A percentile compares a stretch with the other conserved stretches of the same genome.
These are phyloP conservation scores for Drosophila histrio DNA, from an alignment of 2,888 invertebrate genomes.

Conservation along the genomic window DNA sequence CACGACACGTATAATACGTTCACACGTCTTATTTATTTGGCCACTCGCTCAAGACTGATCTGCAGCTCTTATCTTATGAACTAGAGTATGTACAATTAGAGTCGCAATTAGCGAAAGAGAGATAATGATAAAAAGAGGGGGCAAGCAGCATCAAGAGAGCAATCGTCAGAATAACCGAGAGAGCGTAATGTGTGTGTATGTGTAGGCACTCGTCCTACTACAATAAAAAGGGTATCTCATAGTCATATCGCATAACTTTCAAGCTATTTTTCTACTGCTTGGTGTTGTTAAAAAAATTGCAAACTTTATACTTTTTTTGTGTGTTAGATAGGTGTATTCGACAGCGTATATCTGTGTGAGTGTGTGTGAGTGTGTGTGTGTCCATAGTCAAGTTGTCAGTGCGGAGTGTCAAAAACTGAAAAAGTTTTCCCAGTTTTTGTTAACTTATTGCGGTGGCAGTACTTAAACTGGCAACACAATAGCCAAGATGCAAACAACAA, in stretches of 20 bases:
- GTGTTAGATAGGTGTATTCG: slow-evolving; percentile 25
- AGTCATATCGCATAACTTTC: background rate
- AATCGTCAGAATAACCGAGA: too few species aligned
- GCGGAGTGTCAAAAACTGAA: slow-evolving; percentile 30
- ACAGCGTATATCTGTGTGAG: background rate
- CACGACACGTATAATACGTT: too few species aligned
- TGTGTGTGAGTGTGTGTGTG: background rate
- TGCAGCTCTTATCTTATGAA: too few species aligned
- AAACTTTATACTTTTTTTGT: slow-evolving; percentile 47
- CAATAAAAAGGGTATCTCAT: slow-evolving; percentile 4
- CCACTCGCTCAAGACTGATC: too few species aligned
- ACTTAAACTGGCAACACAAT: slow-evolving; percentile 7
- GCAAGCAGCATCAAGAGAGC: too few species aligned
- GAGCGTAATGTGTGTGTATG: too few species aligned
- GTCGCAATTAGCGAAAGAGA: too few species aligned
- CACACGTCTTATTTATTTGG: too few species aligned
- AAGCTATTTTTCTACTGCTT: slow-evolving; percentile 9
- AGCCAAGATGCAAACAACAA: slow-evolving; percentile 10
- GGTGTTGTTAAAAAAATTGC: slow-evolving; percentile 53
- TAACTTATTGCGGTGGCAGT: slow-evolving; percentile 27
- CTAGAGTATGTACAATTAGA: too few species aligned
- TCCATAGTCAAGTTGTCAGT: slow-evolving; percentile 35
- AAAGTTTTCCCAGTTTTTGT: slow-evolving; percentile 37
- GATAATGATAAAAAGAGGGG: too few species aligned
- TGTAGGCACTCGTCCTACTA: too few species aligned